Conservation (phyloP, 2,888 invertebrate genomes). For the Mesochorus sp. region DNA sequence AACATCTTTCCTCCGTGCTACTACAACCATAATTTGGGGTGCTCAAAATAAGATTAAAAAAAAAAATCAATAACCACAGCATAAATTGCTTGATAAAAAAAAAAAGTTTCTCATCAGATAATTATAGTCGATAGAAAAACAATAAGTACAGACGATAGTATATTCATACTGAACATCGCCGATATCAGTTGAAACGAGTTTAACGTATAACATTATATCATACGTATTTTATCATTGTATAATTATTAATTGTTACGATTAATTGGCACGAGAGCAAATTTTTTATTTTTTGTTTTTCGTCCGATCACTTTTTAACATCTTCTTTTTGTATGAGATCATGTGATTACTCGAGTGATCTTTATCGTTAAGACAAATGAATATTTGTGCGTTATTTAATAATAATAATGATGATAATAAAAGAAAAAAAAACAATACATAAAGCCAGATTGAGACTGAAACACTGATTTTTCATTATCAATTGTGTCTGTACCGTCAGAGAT, state of each 20-base stretch:
- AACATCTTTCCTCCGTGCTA: not conserved
- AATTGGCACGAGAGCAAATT: constrained; percentile 61
- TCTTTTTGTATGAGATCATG: constrained; percentile 55
- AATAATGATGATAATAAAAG: too few species aligned
- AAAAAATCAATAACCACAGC: constrained; percentile 15
- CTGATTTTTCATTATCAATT: too few species aligned
- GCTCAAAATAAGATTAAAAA: constrained; percentile 2
- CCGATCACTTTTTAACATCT: constrained; percentile 34
- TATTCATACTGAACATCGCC: constrained; percentile 57
- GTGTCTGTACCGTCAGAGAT: too few species aligned
- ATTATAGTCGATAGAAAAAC: constrained; percentile 40
- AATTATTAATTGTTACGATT: constrained; percentile 62
- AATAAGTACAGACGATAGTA: constrained; percentile 24
- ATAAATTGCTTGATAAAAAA: constrained; percentile 33
- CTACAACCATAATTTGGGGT: not conserved
- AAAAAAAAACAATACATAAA: constrained; percentile 15
- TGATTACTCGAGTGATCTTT: constrained; percentile 23
- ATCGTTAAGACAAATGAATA: constrained; percentile 9
- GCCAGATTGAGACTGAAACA: not conserved
- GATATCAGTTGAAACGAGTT: constrained; percentile 66
- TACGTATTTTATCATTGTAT: constrained; percentile 52
- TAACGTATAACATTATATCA: constrained; percentile 71
- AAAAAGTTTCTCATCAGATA: too few species aligned
- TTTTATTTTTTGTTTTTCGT: not conserved
- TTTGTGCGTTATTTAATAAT: constrained; percentile 71